Percentiles rank a stretch among this genome's conserved stretches.
phyloP scores from a whole-genome alignment of 1,140 invertebrate species.

The Lutraria rhynchaena region DNA sequence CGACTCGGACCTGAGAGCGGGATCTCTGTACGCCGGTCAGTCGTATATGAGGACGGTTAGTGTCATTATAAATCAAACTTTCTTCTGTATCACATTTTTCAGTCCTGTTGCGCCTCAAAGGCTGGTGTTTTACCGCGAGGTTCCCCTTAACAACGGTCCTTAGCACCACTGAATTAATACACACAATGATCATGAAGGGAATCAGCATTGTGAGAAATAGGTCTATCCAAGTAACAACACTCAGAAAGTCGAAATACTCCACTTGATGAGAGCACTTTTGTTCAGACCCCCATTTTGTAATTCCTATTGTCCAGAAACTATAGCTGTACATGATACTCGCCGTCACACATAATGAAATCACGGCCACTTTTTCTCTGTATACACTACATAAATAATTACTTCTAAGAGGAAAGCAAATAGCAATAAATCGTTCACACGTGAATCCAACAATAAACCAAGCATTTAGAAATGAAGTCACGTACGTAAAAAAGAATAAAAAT shows the following conservation, averaged over 20 bases:
- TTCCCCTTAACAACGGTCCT: slow-evolving; percentile 1
- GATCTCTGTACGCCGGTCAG: neutral
- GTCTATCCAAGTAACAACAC: slow-evolving; percentile 84
- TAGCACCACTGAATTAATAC: slow-evolving; percentile 82
- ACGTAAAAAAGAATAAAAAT: slow-evolving; percentile 67
- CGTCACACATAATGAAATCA: slow-evolving; percentile 49
- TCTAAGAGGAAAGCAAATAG: slow-evolving; percentile 74
- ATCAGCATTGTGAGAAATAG: slow-evolving; percentile 83
- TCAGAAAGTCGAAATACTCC: slow-evolving; percentile 78
- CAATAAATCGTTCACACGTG: slow-evolving; percentile 79
- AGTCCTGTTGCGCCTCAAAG: neutral
- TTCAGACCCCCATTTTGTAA: neutral
- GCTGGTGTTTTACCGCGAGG: neutral
- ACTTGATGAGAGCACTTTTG: slow-evolving; percentile 15
- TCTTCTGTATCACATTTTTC: neutral
- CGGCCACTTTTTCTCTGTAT: slow-evolving; percentile 55
- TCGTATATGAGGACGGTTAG: neutral
- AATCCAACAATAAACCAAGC: slow-evolving; percentile 78
- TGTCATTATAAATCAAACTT: neutral
- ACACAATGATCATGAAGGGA: slow-evolving; percentile 84
- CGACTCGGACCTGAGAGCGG: slow-evolving; percentile 87
- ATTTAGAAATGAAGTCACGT: slow-evolving; percentile 72
- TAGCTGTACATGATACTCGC: slow-evolving; percentile 61
- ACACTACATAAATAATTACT: slow-evolving; percentile 68
- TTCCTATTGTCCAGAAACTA: slow-evolving; percentile 53